These are phyloP conservation scores for Chrysolina haemoptera DNA, from an alignment of 2,888 invertebrate genomes.

Conservation along the genomic window DNA sequence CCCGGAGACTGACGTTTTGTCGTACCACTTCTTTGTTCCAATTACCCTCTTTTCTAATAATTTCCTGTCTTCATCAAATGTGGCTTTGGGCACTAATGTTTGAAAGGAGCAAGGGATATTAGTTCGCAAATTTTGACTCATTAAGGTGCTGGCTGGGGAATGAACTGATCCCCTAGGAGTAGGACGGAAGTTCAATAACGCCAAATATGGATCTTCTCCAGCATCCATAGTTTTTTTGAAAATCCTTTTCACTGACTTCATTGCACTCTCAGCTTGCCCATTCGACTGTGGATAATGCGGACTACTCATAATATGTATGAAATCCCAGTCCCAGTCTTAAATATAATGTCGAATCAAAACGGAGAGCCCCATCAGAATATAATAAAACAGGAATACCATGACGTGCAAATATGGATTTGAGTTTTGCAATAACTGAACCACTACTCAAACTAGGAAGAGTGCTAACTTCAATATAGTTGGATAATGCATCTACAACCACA, in stretches of 20 bases:
- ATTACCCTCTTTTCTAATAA: neutral
- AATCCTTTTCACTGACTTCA: neutral
- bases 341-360: neutral
- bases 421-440: neutral
- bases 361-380: neutral
- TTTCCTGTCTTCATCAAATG: neutral
- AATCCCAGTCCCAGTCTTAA: neutral
- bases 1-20: neutral
- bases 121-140: neutral
- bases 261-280: neutral
- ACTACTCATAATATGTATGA: slow-evolving; percentile 1
- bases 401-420: neutral
- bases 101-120: neutral
- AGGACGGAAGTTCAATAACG: neutral
- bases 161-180: neutral
- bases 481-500: neutral
- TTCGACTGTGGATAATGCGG: neutral
- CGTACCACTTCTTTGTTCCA: slow-evolving; percentile 1
- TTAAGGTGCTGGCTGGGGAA: neutral
- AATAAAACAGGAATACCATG: neutral
- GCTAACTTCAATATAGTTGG: neutral
- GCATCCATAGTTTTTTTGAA: neutral
- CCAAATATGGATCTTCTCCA: neutral
- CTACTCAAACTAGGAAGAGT: neutral
- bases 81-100: neutral